Evolutionary conservation across 2,888 invertebrate genomes (phyloP).

Genomic region (Gasteruption jaculator): DNA sequence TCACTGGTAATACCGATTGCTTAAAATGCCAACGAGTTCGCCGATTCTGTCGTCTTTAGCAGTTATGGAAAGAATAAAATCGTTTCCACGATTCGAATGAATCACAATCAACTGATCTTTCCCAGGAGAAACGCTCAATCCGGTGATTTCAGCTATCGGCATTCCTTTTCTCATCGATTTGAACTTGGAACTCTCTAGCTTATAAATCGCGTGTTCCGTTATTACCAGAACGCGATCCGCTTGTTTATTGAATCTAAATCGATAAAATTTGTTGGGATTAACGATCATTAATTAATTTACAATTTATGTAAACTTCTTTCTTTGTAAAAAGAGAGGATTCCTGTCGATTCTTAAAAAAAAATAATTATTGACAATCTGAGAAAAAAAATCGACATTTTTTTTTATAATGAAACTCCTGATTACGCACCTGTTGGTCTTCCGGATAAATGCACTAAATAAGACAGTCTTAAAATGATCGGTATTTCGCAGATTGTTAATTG

Average conservation of each 20-base stretch:
- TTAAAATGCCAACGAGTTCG: conserved; percentile 79
- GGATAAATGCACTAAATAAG: conserved; percentile 48
- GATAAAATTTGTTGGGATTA: too few relatives aligned
- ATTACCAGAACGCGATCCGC: conserved; percentile 86
- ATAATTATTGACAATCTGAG: too few relatives aligned
- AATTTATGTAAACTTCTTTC: too few relatives aligned
- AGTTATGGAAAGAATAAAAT: conserved; percentile 78
- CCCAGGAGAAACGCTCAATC: conserved; percentile 80
- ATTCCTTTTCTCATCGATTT: conserved; percentile 84
- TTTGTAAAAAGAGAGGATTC: neutral
- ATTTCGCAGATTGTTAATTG: conserved; percentile 65
- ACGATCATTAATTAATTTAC: too few relatives aligned
- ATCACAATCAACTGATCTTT: conserved; percentile 83
- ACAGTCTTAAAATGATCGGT: conserved; percentile 61
- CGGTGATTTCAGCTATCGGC: conserved; percentile 76
- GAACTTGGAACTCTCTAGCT: conserved; percentile 82
- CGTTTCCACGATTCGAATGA: conserved; percentile 83
- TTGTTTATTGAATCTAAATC: conserved; percentile 63
- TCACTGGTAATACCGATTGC: conserved; percentile 73
- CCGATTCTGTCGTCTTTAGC: conserved; percentile 73
- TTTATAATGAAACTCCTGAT: conserved; percentile 9
- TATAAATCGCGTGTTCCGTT: conserved; percentile 81
- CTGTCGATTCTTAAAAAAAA: neutral
- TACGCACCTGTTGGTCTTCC: conserved; percentile 44
- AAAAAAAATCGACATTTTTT: too few relatives aligned